Base-by-base conservation (phyloP, 2,113 vertebrate species). In the Cygnus atratus region DNA sequence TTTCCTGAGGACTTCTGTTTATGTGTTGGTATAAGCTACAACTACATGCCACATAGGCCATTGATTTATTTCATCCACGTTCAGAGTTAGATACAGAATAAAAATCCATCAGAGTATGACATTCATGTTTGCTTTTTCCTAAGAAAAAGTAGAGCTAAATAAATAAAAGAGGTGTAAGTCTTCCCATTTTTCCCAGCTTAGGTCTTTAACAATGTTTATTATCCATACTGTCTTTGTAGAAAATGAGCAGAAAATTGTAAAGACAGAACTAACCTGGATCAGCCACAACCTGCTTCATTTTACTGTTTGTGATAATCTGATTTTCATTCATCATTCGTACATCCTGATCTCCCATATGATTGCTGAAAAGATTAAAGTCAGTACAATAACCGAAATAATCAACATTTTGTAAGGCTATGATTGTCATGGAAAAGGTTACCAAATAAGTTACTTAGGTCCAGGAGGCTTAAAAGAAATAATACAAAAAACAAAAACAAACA, bases 241-340 rank as follows among this genome's bases (percentile, higher is more conserved):
- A 78, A 62, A 0, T 1, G 18, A 46, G 57, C 21, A 67, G 58
- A 4, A 68, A 73, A 79, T n/a, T 4, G 28, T 24, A 57, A 57
- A 50, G 18, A 37, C 3, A 55, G 13, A 71, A 95, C 97, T 90
- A 78, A 99, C 99, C 99, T 96, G 98, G 99, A 95, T 99, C 99
- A 41, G 98, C 98, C 2, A 91, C 24, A 11, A 52, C 97, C 87
- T 97, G 98, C 72, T 98, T 99, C 96, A 98, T 99, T 90, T 98
- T 99, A 35, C 91, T 90, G 96, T 93, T 98, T 84, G 98, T 98
- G 68, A 99, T 94, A 33, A 99, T 96, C 95, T 99, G 98, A 93
- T 99, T 99, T 87, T 99, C 99, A 29, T 99, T 99, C 96, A 98
- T 99, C 99, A 99, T 98, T 96, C 98, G 99, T 84, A 99, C 98